These are phyloP conservation scores for Petrocephalus schoutedeni DNA, from an alignment of 2,797 vertebrate genomes.

Conservation along the genomic window DNA sequence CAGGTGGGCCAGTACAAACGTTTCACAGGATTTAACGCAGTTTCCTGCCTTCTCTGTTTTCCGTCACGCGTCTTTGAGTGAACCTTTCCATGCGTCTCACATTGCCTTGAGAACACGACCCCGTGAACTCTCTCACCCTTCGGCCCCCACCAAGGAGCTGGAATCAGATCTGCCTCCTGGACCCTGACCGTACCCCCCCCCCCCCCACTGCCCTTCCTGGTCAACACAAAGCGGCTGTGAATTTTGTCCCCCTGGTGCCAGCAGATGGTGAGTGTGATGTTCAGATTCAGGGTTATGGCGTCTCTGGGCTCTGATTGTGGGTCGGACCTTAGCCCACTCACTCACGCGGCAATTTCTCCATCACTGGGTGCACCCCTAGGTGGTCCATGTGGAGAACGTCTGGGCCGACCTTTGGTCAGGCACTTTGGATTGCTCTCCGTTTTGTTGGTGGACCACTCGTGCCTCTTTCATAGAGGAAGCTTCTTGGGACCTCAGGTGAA, in stretches of 20 bases:
- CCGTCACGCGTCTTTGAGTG: neutral
- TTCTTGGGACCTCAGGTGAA: neutral
- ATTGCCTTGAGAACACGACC: neutral
- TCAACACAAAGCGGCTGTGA: neutral
- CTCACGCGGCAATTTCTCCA: neutral
- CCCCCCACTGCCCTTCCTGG: neutral
- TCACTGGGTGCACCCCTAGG: neutral
- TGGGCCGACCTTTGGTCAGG: neutral
- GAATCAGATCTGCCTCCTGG: neutral
- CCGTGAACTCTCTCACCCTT: neutral
- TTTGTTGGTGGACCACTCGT: neutral
- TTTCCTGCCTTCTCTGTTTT: neutral
- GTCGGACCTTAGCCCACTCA: neutral
- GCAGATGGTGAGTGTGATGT: neutral
- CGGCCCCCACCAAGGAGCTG: neutral
- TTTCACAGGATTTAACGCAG: neutral
- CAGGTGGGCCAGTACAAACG: neutral
- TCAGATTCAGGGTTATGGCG: neutral
- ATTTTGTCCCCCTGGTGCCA: neutral
- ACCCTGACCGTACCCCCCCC: neutral
- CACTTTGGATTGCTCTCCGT: neutral
- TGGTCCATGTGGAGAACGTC: neutral
- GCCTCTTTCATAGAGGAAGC: neutral
- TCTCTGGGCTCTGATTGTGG: neutral
- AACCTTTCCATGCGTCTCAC: neutral